Conservation (phyloP, 2,888 invertebrate species). For the Macrostomum cliftonense region DNA sequence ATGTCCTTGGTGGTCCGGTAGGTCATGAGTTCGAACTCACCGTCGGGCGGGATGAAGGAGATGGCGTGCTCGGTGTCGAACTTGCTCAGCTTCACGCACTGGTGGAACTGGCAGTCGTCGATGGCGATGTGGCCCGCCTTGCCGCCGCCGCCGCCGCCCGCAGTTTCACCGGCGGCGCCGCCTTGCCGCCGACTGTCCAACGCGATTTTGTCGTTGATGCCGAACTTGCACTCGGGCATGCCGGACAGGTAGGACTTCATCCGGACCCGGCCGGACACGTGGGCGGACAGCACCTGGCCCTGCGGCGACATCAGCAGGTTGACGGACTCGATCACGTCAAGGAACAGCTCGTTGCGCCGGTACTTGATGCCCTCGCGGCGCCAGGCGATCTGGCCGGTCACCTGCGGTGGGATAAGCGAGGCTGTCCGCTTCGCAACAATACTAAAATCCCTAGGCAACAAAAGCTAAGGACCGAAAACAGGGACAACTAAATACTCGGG, state of each 20-base stretch:
- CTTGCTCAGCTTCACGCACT: constrained; percentile 96
- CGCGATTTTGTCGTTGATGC: constrained; percentile 96
- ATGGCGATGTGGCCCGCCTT: constrained; percentile 59
- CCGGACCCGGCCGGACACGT: constrained; percentile 95
- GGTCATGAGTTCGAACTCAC: constrained; percentile 97
- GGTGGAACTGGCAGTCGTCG: constrained; percentile 99
- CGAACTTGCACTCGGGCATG: constrained; percentile 99
- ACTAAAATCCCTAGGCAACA: too few relatives aligned
- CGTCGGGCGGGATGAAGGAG: constrained; percentile 97
- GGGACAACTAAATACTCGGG: too few relatives aligned
- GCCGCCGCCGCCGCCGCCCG: neutral
- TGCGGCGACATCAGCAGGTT: constrained; percentile 15
- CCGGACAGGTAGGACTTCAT: constrained; percentile 99
- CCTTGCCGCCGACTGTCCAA: constrained; percentile 59
- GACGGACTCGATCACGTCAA: constrained; percentile 72
- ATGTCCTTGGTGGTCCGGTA: constrained; percentile 49
- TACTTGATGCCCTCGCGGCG: constrained; percentile 97
- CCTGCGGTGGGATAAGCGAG: constrained; percentile 13
- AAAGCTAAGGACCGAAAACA: too few relatives aligned
- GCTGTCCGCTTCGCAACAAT: too few relatives aligned
- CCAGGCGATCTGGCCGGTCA: constrained; percentile 96
- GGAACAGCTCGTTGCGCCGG: constrained; percentile 84
- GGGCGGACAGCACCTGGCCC: constrained; percentile 92
- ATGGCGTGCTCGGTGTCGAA: constrained; percentile 99
- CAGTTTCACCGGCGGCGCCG: too few relatives aligned